Evolutionary conservation across 2,797 vertebrate genomes (phyloP).

Genomic region (Enteromius unitaeniatus): DNA sequence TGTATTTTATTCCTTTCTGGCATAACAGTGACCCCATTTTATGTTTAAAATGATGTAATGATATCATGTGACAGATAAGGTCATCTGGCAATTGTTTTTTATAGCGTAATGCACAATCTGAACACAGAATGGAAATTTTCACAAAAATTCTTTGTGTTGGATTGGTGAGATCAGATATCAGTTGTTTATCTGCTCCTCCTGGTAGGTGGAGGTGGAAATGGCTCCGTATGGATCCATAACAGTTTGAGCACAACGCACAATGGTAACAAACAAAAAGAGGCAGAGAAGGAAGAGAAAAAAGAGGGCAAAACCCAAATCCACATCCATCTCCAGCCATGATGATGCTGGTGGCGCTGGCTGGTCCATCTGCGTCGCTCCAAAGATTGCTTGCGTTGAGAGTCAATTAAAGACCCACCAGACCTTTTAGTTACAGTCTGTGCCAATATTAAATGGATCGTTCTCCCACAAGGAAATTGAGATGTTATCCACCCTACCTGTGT

Average conservation of each 20-base stretch:
- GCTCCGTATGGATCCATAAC: slow-evolving; percentile 82
- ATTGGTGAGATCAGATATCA: slow-evolving; percentile 53
- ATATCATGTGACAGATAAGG: background rate
- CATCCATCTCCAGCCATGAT: slow-evolving; percentile 75
- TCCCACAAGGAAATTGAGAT: slow-evolving; percentile 8
- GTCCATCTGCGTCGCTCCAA: slow-evolving; percentile 68
- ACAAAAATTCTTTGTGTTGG: background rate
- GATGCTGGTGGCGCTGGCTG: slow-evolving; percentile 40
- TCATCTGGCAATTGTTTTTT: background rate
- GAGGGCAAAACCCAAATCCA: slow-evolving; percentile 83
- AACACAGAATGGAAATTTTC: background rate
- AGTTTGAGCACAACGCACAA: slow-evolving; percentile 82
- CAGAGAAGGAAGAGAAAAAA: slow-evolving; percentile 81
- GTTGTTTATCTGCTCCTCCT: slow-evolving; percentile 82
- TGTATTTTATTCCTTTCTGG: background rate
- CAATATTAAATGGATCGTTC: background rate
- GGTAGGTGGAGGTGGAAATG: slow-evolving; percentile 83
- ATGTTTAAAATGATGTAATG: background rate
- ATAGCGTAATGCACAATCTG: too few species aligned
- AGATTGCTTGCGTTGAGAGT: background rate
- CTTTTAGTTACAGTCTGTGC: background rate
- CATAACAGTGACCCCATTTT: background rate
- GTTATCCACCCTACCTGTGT: slow-evolving; percentile 18
- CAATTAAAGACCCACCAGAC: background rate
- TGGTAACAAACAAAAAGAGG: slow-evolving; percentile 79